Evolutionary conservation across 2,113 vertebrate genomes (phyloP).

Genomic region (Loxodonta africana): DNA sequence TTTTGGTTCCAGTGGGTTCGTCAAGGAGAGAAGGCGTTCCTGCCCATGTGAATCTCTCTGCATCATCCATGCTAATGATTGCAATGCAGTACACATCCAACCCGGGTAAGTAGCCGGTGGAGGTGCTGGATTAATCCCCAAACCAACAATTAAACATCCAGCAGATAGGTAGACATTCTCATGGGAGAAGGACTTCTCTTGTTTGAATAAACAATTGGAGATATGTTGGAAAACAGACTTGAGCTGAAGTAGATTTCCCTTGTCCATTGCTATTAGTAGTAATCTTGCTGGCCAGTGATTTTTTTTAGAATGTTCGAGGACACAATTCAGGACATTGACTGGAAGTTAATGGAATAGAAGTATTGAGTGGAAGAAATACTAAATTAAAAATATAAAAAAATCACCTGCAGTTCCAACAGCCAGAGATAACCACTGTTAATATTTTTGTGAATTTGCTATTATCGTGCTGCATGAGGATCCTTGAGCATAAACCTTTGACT

Average conservation of each 20-base stretch:
- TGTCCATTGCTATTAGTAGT: neutral
- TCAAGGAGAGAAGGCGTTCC: conserved; percentile 97
- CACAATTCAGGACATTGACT: neutral
- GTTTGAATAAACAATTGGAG: neutral
- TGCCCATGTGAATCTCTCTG: conserved; percentile 97
- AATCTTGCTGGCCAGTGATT: neutral
- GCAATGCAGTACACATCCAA: conserved; percentile 99
- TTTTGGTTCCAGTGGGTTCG: conserved; percentile 94
- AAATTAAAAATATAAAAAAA: conserved; percentile 36
- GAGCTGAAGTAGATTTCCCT: conserved; percentile 46
- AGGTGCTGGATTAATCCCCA: neutral
- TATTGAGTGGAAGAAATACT: conserved; percentile 29
- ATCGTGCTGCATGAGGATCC: neutral
- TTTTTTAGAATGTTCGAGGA: conserved; percentile 56
- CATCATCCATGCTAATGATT: conserved; percentile 99
- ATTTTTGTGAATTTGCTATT: conserved; percentile 35
- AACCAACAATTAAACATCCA: neutral
- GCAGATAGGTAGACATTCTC: neutral
- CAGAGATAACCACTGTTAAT: neutral
- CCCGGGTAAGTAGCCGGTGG: conserved; percentile 90
- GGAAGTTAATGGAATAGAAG: neutral
- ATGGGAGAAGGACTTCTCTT: neutral
- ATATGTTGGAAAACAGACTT: neutral
- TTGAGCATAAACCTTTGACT: conserved; percentile 21
- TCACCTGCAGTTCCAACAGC: neutral